Percentiles rank a stretch among this genome's conserved stretches.
phyloP scores from a whole-genome alignment of 2,888 invertebrate genomes.

The Aleiodes leptofemur region DNA sequence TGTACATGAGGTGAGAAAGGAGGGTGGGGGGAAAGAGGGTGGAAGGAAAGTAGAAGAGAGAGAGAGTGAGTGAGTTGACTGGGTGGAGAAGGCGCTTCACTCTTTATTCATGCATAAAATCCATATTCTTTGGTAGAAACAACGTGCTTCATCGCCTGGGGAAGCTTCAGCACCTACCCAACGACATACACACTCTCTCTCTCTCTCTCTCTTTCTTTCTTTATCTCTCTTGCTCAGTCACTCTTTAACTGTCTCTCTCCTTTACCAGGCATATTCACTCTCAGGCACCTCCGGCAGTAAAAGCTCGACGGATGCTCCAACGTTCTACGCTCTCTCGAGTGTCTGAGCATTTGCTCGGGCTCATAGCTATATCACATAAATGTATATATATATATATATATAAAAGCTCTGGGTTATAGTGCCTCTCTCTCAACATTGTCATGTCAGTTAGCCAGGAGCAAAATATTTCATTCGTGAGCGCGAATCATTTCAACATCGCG shows the following conservation, averaged over 20 bases:
- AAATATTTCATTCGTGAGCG: slow-evolving; percentile 50
- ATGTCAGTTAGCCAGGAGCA: slow-evolving; percentile 52
- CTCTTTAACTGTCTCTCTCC: slow-evolving; percentile 42
- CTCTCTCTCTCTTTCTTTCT: slow-evolving; percentile 35
- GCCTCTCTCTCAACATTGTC: slow-evolving; percentile 42
- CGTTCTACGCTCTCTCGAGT: slow-evolving; percentile 33
- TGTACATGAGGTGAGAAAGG: slow-evolving; percentile 18
- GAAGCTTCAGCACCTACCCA: slow-evolving; percentile 56
- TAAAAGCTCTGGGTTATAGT: slow-evolving; percentile 37
- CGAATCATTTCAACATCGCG: slow-evolving; percentile 18
- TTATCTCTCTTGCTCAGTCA: slow-evolving; percentile 46
- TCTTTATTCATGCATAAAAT: slow-evolving; percentile 67
- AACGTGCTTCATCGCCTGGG: slow-evolving; percentile 64
- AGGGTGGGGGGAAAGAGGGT: not conserved
- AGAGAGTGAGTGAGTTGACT: slow-evolving; percentile 36
- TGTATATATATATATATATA: slow-evolving; percentile 37
- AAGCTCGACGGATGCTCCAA: slow-evolving; percentile 44
- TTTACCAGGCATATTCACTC: slow-evolving; percentile 29
- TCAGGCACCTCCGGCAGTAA: slow-evolving; percentile 44
- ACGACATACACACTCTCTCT: slow-evolving; percentile 31
- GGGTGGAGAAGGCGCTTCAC: slow-evolving; percentile 50
- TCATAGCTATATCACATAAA: slow-evolving; percentile 19
- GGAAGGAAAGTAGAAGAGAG: slow-evolving; percentile 16
- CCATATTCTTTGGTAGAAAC: slow-evolving; percentile 69
- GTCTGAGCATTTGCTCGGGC: slow-evolving; percentile 25